Evolutionary conservation across 2,113 vertebrate genomes (phyloP).

Genomic region (Callionymus lyra): DNA sequence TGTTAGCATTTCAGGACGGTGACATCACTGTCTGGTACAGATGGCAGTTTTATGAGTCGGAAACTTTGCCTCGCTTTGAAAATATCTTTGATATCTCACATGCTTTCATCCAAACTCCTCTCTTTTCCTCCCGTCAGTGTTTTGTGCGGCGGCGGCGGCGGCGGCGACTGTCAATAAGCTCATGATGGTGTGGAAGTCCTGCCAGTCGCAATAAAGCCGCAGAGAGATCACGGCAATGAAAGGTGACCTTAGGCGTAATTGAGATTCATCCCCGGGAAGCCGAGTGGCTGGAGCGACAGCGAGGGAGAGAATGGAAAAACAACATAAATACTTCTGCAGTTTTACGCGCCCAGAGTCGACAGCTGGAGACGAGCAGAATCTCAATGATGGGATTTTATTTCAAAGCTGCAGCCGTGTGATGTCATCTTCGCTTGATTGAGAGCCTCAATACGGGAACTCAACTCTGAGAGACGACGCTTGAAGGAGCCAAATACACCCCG

Average conservation of each 20-base stretch:
- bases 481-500: too few relatives aligned
- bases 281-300: conserved; percentile 49
- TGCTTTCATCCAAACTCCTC: too few relatives aligned
- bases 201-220: conserved; percentile 71
- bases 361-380: conserved; percentile 40
- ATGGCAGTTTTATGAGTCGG: too few relatives aligned
- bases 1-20: too few relatives aligned
- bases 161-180: conserved; percentile 67
- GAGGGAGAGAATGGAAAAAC: conserved; percentile 12
- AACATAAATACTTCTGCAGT: conserved; percentile 55
- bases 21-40: too few relatives aligned
- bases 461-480: too few relatives aligned
- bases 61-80: too few relatives aligned
- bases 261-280: conserved; percentile 71
- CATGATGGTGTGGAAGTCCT: conserved; percentile 68
- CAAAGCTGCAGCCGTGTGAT: conserved; percentile 12
- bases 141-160: conserved; percentile 28
- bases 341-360: conserved; percentile 51
- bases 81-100: too few relatives aligned
- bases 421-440: not conserved
- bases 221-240: conserved; percentile 65
- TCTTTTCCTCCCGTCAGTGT: too few relatives aligned
- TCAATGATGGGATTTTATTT: conserved; percentile 36
- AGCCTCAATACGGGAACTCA: too few relatives aligned
- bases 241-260: conserved; percentile 77